Evolutionary conservation across 2,113 vertebrate genomes (phyloP).

Genomic region (Hipposideros armiger): DNA sequence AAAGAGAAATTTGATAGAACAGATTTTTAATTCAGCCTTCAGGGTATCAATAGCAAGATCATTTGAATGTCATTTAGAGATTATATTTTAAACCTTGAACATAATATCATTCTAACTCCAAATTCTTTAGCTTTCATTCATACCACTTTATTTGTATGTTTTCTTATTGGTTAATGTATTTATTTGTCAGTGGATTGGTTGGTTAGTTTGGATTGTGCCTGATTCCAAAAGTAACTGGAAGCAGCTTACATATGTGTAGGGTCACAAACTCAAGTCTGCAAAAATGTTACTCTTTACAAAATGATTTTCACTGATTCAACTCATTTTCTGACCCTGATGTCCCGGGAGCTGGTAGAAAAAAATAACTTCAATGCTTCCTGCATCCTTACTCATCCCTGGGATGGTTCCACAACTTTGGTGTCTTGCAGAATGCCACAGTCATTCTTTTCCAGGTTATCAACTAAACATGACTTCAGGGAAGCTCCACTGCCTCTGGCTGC

Average conservation of each 20-base stretch:
- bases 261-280: background rate
- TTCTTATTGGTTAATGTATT: background rate
- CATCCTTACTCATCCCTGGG: background rate
- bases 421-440: background rate
- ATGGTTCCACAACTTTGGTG: background rate
- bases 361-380: background rate
- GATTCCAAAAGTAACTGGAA: background rate
- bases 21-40: slow-evolving; percentile 58
- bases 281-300: background rate
- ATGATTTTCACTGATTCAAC: background rate
- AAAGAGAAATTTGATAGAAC: slow-evolving; percentile 45
- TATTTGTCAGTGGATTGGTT: background rate
- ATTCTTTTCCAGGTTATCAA: background rate
- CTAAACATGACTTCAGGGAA: background rate
- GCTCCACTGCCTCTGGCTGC: background rate
- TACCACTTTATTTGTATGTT: background rate
- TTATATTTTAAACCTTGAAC: slow-evolving; percentile 9
- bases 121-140: background rate
- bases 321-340: background rate
- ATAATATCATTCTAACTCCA: background rate
- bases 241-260: background rate
- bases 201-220: background rate
- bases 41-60: background rate
- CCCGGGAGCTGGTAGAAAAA: background rate
- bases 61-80: slow-evolving; percentile 48